Percentiles rank a stretch among this genome's conserved stretches.
Conservation (phyloP, 2,888 invertebrate genomes). For the Agrochola litura region DNA sequence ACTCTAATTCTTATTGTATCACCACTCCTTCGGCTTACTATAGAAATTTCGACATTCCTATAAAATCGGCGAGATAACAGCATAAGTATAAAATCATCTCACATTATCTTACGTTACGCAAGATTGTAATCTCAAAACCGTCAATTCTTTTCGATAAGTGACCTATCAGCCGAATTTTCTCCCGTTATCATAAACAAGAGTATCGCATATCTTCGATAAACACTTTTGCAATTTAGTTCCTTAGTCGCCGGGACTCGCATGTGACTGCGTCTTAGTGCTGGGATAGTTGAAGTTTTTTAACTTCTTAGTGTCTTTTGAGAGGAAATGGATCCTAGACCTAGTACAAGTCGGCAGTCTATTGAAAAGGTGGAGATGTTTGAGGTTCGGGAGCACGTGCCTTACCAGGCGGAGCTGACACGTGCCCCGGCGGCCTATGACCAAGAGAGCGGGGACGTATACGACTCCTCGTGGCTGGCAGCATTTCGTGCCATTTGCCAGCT, state of each 20-base stretch:
- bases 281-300: constrained; percentile 37
- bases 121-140: constrained; percentile 83
- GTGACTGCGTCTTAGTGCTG: constrained; percentile 69
- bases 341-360: constrained; percentile 84
- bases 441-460: constrained; percentile 81
- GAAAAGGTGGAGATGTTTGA: constrained; percentile 87
- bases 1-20: constrained; percentile 40
- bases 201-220: constrained; percentile 69
- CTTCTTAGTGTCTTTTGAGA: constrained; percentile 61
- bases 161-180: constrained; percentile 76
- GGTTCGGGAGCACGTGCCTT: constrained; percentile 87
- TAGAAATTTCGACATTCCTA: constrained; percentile 78
- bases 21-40: constrained; percentile 71
- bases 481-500: constrained; percentile 86
- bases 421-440: constrained; percentile 85
- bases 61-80: constrained; percentile 75
- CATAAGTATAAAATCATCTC: constrained; percentile 71
- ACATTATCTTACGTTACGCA: constrained; percentile 82
- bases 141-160: constrained; percentile 80
- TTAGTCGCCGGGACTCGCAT: constrained; percentile 69
- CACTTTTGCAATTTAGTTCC: constrained; percentile 75
- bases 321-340: constrained; percentile 84
- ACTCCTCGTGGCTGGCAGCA: constrained; percentile 83
- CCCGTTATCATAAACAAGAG: constrained; percentile 78
- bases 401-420: constrained; percentile 85